These are phyloP conservation scores for Irena cyanogastra DNA, from an alignment of 2,113 vertebrate species.

Conservation along the genomic window DNA sequence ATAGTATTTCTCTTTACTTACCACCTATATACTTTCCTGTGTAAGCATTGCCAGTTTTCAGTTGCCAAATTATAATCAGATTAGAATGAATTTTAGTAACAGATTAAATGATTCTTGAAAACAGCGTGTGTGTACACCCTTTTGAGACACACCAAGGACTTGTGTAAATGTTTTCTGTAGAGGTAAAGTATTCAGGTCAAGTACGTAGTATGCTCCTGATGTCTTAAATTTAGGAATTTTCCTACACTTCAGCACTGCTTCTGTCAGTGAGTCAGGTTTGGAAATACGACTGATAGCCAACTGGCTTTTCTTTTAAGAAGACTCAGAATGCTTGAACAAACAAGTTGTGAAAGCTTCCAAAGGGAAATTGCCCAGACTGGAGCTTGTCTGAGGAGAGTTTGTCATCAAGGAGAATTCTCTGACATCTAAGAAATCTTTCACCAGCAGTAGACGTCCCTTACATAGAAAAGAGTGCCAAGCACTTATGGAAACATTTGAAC, in stretches of 20 bases:
- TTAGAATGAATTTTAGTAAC: not conserved
- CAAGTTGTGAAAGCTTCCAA: constrained; percentile 5
- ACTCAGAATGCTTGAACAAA: constrained; percentile 7
- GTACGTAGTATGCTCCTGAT: not conserved
- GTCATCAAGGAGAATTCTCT: constrained; percentile 30
- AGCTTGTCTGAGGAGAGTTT: constrained; percentile 29
- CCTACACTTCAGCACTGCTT: not conserved
- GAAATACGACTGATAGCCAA: constrained; percentile 7
- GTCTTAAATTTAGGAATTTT: constrained; percentile 24
- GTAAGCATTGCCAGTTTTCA: not conserved
- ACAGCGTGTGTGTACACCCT: not conserved
- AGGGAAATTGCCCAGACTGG: constrained; percentile 35
- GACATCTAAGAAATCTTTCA: constrained; percentile 41
- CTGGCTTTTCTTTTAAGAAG: constrained; percentile 20
- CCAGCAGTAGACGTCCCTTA: not conserved
- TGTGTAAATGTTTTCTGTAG: not conserved
- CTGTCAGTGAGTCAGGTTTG: not conserved
- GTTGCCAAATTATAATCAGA: not conserved
- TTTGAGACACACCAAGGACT: not conserved
- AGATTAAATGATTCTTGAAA: not conserved
- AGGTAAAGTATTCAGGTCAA: not conserved
- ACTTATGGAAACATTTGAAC: constrained; percentile 35
- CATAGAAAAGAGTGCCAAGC: constrained; percentile 4
- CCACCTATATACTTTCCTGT: not conserved
- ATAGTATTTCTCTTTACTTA: not conserved